Conservation (phyloP, 2,888 invertebrate genomes). For the Xylocampa areola region DNA sequence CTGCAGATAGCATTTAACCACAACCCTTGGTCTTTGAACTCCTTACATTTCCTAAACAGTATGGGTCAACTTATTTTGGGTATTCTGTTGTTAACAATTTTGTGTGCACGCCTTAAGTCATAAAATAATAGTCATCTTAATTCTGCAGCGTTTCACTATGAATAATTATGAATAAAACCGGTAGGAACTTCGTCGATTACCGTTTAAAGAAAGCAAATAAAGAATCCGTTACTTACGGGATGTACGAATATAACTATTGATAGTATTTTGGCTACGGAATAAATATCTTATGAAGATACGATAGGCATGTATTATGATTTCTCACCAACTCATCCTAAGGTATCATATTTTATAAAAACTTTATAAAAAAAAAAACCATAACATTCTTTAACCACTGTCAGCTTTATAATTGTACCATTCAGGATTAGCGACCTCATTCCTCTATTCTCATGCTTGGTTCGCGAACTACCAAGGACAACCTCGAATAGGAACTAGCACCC, state of each 20-base stretch:
- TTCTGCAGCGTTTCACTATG: slow-evolving; percentile 1
- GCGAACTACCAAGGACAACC: slow-evolving; percentile 57
- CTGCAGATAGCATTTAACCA: slow-evolving; percentile 46
- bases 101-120: slow-evolving; percentile 19
- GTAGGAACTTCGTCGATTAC: background rate
- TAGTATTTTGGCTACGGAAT: background rate
- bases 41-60: slow-evolving; percentile 7
- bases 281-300: no score
- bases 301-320: no score
- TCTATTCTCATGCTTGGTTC: slow-evolving; percentile 60
- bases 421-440: slow-evolving; percentile 59
- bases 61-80: slow-evolving; percentile 30
- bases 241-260: background rate
- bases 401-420: slow-evolving; percentile 16
- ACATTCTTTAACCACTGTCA: slow-evolving; percentile 15
- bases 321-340: no score
- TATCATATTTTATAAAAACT: no score
- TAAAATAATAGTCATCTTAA: slow-evolving; percentile 6
- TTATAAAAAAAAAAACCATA: background rate
- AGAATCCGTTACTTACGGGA: background rate
- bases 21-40: slow-evolving; percentile 23
- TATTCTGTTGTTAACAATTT: slow-evolving; percentile 23
- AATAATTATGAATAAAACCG: background rate
- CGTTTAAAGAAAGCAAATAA: background rate
- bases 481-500: slow-evolving; percentile 51